phyloP scores from a whole-genome alignment of 2,797 vertebrate genomes.

The Buphagus erythrorhynchus region DNA sequence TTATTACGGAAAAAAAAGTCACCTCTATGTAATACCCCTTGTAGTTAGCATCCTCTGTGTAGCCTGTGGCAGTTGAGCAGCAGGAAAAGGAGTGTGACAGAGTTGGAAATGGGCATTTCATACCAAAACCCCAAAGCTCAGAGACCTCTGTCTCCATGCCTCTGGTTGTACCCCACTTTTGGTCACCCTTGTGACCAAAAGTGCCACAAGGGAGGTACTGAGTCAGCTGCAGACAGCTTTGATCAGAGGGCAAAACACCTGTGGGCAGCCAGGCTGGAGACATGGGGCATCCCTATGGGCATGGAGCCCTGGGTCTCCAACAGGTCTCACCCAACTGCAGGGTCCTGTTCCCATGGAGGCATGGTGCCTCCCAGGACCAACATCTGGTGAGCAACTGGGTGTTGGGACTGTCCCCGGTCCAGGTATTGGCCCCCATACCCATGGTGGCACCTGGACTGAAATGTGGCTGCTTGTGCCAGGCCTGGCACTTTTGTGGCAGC shows the following conservation, averaged over 20 bases:
- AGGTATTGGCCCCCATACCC: neutral
- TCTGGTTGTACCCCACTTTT: neutral
- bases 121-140: neutral
- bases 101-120: neutral
- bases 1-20: neutral
- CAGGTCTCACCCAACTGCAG: rapidly evolving
- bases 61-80: rapidly evolving
- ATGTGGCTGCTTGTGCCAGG: neutral
- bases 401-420: rapidly evolving
- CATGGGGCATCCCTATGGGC: rapidly evolving
- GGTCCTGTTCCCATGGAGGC: neutral
- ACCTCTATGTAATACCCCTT: neutral
- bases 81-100: neutral
- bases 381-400: rapidly evolving
- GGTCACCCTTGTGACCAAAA: rapidly evolving
- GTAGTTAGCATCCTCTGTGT: neutral
- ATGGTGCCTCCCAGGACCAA: neutral
- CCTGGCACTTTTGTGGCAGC: neutral
- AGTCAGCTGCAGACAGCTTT: neutral
- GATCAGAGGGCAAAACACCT: neutral
- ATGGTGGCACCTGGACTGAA: neutral
- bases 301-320: neutral
- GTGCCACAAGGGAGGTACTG: neutral
- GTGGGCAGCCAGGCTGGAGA: neutral
- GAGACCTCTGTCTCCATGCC: neutral